A percentile compares a stretch with the other conserved stretches of the same genome.
Evolutionary conservation across 2,113 vertebrate genomes (phyloP).

Genomic region (Dolichotis patagonum): DNA sequence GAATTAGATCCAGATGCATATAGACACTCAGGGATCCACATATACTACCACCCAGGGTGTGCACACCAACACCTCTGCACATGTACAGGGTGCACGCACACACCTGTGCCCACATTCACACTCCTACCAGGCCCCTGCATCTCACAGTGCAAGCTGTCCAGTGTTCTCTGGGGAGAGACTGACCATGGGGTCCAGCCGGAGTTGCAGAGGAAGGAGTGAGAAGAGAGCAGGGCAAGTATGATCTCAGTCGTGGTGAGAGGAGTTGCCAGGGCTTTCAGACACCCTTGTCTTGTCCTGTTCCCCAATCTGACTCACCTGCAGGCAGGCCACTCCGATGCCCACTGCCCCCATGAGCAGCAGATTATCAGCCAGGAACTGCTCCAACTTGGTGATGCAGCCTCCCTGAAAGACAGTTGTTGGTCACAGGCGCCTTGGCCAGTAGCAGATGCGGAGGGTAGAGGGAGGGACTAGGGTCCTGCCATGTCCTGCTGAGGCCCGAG

Average conservation of each 20-base stretch:
- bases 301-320: slow-evolving; percentile 84
- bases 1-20: neutral
- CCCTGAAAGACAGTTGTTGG: slow-evolving; percentile 83
- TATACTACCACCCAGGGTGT: neutral
- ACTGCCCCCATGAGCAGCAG: slow-evolving; percentile 91
- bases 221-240: neutral
- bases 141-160: slow-evolving; percentile 24
- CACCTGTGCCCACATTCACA: slow-evolving; percentile 45
- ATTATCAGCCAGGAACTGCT: slow-evolving; percentile 90
- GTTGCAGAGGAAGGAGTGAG: neutral
- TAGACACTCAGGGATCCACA: neutral
- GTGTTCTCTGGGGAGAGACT: neutral
- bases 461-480: rapidly evolving
- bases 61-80: neutral
- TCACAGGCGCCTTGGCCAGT: neutral
- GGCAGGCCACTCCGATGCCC: slow-evolving; percentile 92
- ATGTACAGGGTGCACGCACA: neutral
- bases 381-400: slow-evolving; percentile 91
- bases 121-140: neutral
- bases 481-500: neutral
- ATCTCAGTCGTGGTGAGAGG: rapidly evolving
- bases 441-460: rapidly evolving
- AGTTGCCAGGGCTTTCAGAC: neutral
- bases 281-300: too few species aligned
- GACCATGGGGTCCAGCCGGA: neutral